Evolutionary conservation across 92 coral and sea anemone species (phyloP).

Genomic region (Ricordea florida): DNA sequence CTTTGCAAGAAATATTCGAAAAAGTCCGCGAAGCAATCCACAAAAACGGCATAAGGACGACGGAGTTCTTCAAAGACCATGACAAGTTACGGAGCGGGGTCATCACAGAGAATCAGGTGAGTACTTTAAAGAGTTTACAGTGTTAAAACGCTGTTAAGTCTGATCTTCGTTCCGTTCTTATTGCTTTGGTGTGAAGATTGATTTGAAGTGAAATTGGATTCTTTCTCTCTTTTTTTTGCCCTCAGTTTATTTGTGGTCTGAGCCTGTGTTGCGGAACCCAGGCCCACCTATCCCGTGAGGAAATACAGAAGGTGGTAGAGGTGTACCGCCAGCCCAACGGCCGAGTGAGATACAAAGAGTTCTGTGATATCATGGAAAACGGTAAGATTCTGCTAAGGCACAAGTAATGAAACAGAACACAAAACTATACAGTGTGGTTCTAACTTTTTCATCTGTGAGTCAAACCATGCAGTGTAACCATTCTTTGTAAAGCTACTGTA

Average conservation of each 20-base stretch:
- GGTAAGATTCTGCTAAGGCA: slow-evolving; percentile 56
- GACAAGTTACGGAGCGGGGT: slow-evolving; percentile 96
- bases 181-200: too few relatives aligned
- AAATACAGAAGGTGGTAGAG: slow-evolving; percentile 87
- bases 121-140: background rate
- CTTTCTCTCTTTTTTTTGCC: background rate
- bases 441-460: too few relatives aligned
- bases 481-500: too few relatives aligned
- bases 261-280: slow-evolving; percentile 97
- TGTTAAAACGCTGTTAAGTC: background rate
- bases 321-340: slow-evolving; percentile 88
- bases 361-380: slow-evolving; percentile 97
- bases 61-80: slow-evolving; percentile 96
- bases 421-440: background rate
- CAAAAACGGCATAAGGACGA: slow-evolving; percentile 93
- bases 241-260: slow-evolving; percentile 87
- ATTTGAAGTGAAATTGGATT: background rate
- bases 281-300: slow-evolving; percentile 93
- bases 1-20: slow-evolving; percentile 82
- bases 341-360: slow-evolving; percentile 93
- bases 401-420: background rate
- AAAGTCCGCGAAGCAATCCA: slow-evolving; percentile 89
- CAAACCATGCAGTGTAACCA: too few relatives aligned
- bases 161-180: background rate
- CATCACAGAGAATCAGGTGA: slow-evolving; percentile 96